phyloP scores from a whole-genome alignment of 2,113 vertebrate genomes.

The Phrynosoma platyrhinos region DNA sequence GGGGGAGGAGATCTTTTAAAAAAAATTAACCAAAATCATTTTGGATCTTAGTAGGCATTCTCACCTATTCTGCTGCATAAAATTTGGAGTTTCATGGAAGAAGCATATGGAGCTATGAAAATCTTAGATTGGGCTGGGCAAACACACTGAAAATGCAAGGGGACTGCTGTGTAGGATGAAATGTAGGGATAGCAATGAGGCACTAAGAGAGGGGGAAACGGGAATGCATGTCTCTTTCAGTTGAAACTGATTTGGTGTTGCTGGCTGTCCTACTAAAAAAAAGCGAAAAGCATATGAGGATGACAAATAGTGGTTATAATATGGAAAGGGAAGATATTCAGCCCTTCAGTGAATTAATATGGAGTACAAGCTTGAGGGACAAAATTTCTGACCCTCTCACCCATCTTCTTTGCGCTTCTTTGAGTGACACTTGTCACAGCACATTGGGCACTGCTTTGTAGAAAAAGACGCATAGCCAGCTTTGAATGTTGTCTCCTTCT shows the following conservation, averaged over 20 bases:
- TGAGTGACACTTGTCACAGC: background rate
- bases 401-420: background rate
- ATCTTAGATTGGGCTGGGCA: background rate
- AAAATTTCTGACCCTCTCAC: background rate
- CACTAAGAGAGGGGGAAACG: background rate
- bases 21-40: no score
- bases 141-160: background rate
- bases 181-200: background rate
- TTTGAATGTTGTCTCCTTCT: conserved; percentile 29
- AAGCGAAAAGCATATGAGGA: background rate
- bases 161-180: background rate
- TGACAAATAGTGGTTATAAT: background rate
- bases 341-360: background rate
- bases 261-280: background rate
- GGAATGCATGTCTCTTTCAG: background rate
- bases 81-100: background rate
- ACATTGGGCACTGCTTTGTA: background rate
- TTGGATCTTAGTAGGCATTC: background rate
- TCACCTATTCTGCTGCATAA: background rate
- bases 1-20: no score
- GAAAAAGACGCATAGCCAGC: conserved; percentile 4
- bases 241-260: background rate
- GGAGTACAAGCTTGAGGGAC: no score
- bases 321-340: background rate
- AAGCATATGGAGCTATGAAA: background rate